Evolutionary conservation across 1,140 invertebrate genomes (phyloP).

Genomic region (Drosophila repleta): DNA sequence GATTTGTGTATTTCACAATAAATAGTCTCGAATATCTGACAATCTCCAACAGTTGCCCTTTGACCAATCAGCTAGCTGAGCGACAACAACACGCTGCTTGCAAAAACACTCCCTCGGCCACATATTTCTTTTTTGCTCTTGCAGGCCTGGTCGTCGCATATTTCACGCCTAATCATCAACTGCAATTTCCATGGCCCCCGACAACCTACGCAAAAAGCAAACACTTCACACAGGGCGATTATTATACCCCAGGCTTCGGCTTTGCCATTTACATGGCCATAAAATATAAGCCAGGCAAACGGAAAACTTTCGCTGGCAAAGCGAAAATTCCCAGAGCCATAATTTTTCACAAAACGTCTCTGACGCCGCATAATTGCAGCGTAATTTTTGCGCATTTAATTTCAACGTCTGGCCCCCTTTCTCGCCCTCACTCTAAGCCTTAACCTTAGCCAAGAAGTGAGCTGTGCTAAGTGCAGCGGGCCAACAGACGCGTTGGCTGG

Average conservation of each 20-base stretch:
- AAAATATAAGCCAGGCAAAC: conserved; percentile 52
- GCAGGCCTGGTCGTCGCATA: conserved; percentile 27
- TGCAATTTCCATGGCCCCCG: conserved; percentile 42
- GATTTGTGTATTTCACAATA: too few species aligned
- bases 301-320: conserved; percentile 60
- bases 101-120: conserved; percentile 7
- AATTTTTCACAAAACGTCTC: conserved; percentile 70
- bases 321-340: conserved; percentile 69
- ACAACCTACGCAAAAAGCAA: conserved; percentile 37
- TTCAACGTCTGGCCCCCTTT: conserved; percentile 55
- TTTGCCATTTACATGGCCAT: conserved; percentile 66
- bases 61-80: neutral
- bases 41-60: neutral
- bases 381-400: conserved; percentile 75
- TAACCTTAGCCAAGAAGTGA: conserved; percentile 54
- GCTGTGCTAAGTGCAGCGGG: conserved; percentile 13
- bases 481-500: conserved; percentile 3
- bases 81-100: neutral
- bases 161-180: conserved; percentile 57
- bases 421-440: conserved; percentile 42
- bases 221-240: conserved; percentile 41
- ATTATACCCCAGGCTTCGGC: conserved; percentile 23
- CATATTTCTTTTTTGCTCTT: conserved; percentile 12
- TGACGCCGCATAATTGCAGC: conserved; percentile 76
- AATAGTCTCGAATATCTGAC: too few species aligned